A percentile compares a stretch with the other conserved stretches of the same genome.
These are phyloP conservation scores for Hepsetus odoe DNA, from an alignment of 2,113 vertebrate species.

Conservation along the genomic window DNA sequence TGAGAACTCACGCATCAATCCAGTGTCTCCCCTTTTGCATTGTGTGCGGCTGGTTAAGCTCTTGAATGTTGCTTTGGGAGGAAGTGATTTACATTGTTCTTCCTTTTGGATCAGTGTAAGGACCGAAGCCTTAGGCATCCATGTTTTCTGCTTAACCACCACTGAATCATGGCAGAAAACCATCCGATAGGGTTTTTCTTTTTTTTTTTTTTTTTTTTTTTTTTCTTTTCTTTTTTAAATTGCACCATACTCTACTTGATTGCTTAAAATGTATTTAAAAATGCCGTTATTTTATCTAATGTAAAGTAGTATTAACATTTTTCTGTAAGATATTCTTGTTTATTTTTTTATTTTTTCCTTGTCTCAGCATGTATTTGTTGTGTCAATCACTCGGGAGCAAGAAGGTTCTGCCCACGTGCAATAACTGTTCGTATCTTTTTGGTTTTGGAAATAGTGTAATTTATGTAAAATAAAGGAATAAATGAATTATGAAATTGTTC, in stretches of 20 bases:
- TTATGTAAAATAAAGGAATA: conserved; percentile 85
- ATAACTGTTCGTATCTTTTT: conserved; percentile 87
- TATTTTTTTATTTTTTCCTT: conserved; percentile 59
- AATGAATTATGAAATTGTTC: conserved; percentile 63
- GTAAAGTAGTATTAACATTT: conserved; percentile 59
- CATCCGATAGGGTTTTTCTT: neutral
- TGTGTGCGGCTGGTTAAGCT: neutral
- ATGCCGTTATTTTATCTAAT: conserved; percentile 47
- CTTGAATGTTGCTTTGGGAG: neutral
- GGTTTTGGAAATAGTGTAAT: conserved; percentile 79
- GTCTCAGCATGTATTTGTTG: conserved; percentile 71
- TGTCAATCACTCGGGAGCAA: conserved; percentile 76
- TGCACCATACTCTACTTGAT: conserved; percentile 45
- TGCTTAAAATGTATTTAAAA: conserved; percentile 56
- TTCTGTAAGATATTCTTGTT: conserved; percentile 54
- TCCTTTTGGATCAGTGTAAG: neutral
- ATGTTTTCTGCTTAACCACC: neutral
- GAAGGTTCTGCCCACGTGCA: conserved; percentile 84
- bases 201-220: conserved; percentile 34
- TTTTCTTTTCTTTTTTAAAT: conserved; percentile 34
- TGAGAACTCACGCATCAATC: neutral
- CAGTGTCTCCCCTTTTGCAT: neutral
- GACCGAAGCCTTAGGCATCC: neutral
- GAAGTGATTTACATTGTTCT: conserved; percentile 17
- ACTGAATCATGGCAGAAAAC: conserved; percentile 24